Base-by-base conservation (phyloP, 2,888 invertebrate species). In the Nysson spinosus region DNA sequence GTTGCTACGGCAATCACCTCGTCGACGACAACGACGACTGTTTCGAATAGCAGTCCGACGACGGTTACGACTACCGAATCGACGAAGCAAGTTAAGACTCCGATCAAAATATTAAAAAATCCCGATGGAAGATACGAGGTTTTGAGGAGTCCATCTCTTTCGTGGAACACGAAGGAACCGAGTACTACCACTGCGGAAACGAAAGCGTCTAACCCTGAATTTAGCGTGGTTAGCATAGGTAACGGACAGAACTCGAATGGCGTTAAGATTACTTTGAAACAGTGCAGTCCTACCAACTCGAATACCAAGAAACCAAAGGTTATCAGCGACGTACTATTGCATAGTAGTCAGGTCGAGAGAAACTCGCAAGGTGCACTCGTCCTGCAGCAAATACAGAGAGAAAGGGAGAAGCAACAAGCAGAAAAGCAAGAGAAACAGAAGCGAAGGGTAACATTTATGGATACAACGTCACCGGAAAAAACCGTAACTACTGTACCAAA, bases 91-190 rank as follows among this genome's bases (percentile, higher is more conserved):
- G 76, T 83, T 7, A 84, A 85, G 56, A 84, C 78, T 20, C 83
- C 83, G 0, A 79, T 84, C 1, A 85, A 85, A 43, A 85, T 85
- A 44, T 43, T 83, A 22, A 85, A 85, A 54, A 84, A 81, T 46
- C 64, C 84, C 0, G 82, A 83, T 1, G 84, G 84, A 1, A 75
- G 72, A 1, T 85, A 85, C 47, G 81, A 83, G 20, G 84, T 84
- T 1, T 30, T 81, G 2, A 72, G 70, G 32, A 77, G 61, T 14
- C 58, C 75, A 0, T 49, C 70, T 1, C 2, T 26, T 0, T 28
- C n/a, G 4, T 62, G 60, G 57, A 58, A 43, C 3, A 14, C 58
- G 3, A 66, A 40, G 16, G 69, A 62, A 5, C 73, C 64, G 22
- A 55, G 22, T 34, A 4, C 43, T 2, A 32, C 12, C 0, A 40